Conservation (phyloP, 2,888 invertebrate species). For the Tuberolachnus salignus region DNA sequence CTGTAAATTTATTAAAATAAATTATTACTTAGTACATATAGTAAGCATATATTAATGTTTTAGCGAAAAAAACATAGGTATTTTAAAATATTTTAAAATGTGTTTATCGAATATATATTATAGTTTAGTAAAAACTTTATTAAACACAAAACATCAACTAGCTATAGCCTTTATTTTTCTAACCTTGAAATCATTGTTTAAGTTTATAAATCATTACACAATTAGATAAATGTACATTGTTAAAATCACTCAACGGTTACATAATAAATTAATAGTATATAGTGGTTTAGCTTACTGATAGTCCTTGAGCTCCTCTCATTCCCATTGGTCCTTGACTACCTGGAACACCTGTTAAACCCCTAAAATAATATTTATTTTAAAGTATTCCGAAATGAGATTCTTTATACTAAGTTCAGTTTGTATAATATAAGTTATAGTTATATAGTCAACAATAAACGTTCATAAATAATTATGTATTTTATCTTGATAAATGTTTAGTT, state of each 20-base stretch:
- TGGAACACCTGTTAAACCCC: conserved; percentile 36
- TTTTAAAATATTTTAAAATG: background rate
- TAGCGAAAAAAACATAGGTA: no score
- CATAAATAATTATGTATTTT: background rate
- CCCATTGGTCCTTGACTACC: conserved; percentile 58
- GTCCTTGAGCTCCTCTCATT: conserved; percentile 78
- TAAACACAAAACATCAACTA: no score
- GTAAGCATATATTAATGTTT: no score
- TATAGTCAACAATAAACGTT: background rate
- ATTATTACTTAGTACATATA: background rate
- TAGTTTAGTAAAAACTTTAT: no score
- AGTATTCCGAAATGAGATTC: background rate
- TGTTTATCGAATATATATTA: no score
- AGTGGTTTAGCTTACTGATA: conserved; percentile 74
- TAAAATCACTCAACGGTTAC: no score
- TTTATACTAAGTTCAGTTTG: background rate
- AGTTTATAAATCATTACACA: no score
- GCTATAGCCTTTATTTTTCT: no score
- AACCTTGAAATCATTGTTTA: no score
- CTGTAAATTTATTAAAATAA: conserved; percentile 60
- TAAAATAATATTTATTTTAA: conserved; percentile 2
- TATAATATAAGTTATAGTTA: background rate
- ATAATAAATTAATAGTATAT: conserved; percentile 17
- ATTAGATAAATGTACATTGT: no score
- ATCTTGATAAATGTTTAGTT: no score